Evolutionary conservation across 1,140 invertebrate species (phyloP), one percentile per base, ranked within the genome.

Genomic region (Prorops nasuta): DNA sequence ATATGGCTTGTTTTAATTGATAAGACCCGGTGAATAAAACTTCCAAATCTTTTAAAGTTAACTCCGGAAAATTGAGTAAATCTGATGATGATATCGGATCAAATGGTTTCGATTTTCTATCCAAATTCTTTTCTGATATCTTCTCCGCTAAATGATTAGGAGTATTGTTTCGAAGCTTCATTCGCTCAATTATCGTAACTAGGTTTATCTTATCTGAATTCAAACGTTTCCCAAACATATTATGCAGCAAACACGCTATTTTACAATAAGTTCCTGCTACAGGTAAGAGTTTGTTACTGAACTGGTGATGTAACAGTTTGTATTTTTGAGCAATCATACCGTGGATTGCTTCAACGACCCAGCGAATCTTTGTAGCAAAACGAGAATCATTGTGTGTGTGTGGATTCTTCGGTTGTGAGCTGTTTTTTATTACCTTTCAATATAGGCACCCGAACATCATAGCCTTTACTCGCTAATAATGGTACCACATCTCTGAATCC

Each of bases 311-410:
- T 34, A 58, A 44, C 8, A 58, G 38, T 16, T 53, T 24, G 40
- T 50, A 58, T 47, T 64, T 64, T 48, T 59, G 37, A n/a, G 24
- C 44, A 10, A 59, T 37, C 9, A 42, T 46, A 2, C 66, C 64
- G 54, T 71, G 64, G 12, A 60, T 58, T 12, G 60, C 49, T 61
- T 72, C 66, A 16, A 72, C 60, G 7, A 50, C 54, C 62, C 64
- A 70, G 8, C 67, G 51, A 28, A 64, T 22, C 55, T 62, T 64
- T 44, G 37, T 51, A 12, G 46, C 49, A 12, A 45, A 38, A 14
- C 64, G 44, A 14, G 67, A 69, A 18, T 49, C 19, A 42, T 70
- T n/a, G n/a, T n/a, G n/a, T n/a, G n/a, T n/a, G n/a, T n/a, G n/a
- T 68, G 17, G 59, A 54, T 34, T 55, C 50, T 17, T 41, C 14